phyloP scores from a whole-genome alignment of 2,797 vertebrate species.

The Pangasius larnaudii region DNA sequence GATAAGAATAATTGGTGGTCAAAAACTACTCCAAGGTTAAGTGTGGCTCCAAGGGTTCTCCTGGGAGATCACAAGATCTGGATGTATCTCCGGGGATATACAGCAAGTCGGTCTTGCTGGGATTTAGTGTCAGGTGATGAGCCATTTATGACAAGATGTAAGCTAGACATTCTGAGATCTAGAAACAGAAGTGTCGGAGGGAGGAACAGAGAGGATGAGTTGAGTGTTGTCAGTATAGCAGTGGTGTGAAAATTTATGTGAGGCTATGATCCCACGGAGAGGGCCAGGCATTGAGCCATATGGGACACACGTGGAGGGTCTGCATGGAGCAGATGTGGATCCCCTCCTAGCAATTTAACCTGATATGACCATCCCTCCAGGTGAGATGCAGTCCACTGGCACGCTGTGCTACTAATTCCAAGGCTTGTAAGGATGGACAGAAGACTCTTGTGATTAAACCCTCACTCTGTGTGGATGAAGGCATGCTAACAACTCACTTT shows the following conservation, averaged over 20 bases:
- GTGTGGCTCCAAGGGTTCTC: not conserved
- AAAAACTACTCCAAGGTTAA: not conserved
- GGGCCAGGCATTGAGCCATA: not conserved
- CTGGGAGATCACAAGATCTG: not conserved
- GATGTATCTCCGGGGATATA: not conserved
- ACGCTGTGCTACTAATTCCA: not conserved
- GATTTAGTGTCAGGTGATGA: not conserved
- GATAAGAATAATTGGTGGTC: not conserved
- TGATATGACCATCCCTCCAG: not conserved
- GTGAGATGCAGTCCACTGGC: not conserved
- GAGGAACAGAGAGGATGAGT: not conserved
- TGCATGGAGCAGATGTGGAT: slow-evolving; percentile 2
- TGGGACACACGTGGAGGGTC: not conserved
- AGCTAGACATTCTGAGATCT: not conserved
- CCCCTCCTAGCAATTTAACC: not conserved
- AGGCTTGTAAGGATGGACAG: not conserved
- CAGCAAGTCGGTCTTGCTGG: not conserved
- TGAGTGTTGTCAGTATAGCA: not conserved
- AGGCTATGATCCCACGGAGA: not conserved
- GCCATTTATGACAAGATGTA: not conserved
- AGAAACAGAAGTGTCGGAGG: not conserved
- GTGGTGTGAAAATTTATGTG: not conserved
- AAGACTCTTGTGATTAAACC: not conserved
- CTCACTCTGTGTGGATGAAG: not conserved
- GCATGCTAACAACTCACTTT: not conserved